Evolutionary conservation across 1,140 invertebrate species (phyloP).

Genomic region (Drosophila oshimai): DNA sequence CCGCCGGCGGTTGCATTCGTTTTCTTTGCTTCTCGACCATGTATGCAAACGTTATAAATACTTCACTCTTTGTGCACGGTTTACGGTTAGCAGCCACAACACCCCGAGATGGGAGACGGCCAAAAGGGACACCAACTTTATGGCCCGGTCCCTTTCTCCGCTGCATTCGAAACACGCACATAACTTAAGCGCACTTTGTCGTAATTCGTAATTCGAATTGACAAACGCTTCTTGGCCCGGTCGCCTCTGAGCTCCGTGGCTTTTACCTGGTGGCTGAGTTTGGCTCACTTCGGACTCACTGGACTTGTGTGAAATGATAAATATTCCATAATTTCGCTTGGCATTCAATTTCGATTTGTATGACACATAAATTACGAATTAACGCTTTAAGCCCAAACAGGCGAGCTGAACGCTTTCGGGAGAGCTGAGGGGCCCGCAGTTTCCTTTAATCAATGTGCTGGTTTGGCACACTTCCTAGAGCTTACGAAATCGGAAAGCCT

Average conservation of each 20-base stretch:
- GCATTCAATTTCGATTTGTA: slow-evolving; percentile 82
- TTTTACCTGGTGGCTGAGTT: slow-evolving; percentile 14
- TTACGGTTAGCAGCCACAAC: slow-evolving; percentile 61
- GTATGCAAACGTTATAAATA: slow-evolving; percentile 77
- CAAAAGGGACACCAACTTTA: slow-evolving; percentile 62
- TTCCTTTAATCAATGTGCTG: slow-evolving; percentile 33
- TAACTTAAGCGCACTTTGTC: slow-evolving; percentile 80
- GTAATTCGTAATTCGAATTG: slow-evolving; percentile 82
- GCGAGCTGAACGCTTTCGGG: too few species aligned
- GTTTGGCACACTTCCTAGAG: slow-evolving; percentile 10
- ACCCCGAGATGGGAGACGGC: slow-evolving; percentile 13
- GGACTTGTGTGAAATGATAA: slow-evolving; percentile 73
- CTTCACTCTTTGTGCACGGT: slow-evolving; percentile 54
- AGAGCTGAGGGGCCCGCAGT: neutral
- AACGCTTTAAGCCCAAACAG: slow-evolving; percentile 78
- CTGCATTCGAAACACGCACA: slow-evolving; percentile 35
- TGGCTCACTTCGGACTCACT: neutral
- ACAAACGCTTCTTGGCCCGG: slow-evolving; percentile 59
- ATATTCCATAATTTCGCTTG: slow-evolving; percentile 82
- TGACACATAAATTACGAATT: slow-evolving; percentile 83
- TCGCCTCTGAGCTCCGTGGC: neutral
- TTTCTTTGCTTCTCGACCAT: slow-evolving; percentile 22
- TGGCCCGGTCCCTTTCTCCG: slow-evolving; percentile 23
- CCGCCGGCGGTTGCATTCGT: slow-evolving; percentile 29
- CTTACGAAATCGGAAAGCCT: slow-evolving; percentile 1